Evolutionary conservation across 2,113 vertebrate genomes (phyloP).

Genomic region (Ophthalmolycus amberensis): DNA sequence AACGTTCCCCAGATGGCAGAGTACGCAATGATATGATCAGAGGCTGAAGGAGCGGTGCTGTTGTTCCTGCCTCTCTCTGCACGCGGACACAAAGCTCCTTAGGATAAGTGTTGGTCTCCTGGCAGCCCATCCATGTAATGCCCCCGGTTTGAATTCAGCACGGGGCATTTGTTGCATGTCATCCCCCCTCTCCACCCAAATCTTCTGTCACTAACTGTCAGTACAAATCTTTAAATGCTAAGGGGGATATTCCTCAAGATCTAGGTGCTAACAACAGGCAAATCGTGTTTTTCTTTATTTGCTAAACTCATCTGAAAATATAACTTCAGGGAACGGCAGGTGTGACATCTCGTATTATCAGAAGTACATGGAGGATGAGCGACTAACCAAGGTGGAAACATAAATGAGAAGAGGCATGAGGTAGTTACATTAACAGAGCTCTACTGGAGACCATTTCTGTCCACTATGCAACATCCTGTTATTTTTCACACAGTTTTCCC

Average conservation of each 20-base stretch:
- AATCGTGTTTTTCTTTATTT: neutral
- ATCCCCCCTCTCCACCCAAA: neutral
- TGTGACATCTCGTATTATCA: neutral
- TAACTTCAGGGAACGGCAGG: neutral
- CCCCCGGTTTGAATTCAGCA: neutral
- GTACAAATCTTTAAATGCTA: neutral
- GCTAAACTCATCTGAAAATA: neutral
- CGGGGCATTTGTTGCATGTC: neutral
- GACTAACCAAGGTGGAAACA: neutral
- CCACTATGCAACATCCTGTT: neutral
- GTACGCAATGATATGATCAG: constrained; percentile 18
- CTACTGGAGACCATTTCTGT: neutral
- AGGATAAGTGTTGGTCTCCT: constrained; percentile 29
- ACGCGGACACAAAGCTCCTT: constrained; percentile 45
- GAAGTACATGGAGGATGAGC: neutral
- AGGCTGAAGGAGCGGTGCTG: constrained; percentile 25
- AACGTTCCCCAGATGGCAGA: constrained; percentile 36
- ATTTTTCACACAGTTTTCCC: neutral
- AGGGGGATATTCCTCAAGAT: neutral
- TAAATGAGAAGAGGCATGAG: neutral
- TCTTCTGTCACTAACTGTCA: neutral
- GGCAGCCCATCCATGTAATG: constrained; percentile 8
- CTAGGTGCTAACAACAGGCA: neutral
- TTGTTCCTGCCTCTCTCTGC: constrained; percentile 1
- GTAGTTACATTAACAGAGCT: neutral